Evolutionary conservation across 2,888 invertebrate species (phyloP), one percentile per base, ranked within the genome.

Genomic region (Ceriagrion tenellum): DNA sequence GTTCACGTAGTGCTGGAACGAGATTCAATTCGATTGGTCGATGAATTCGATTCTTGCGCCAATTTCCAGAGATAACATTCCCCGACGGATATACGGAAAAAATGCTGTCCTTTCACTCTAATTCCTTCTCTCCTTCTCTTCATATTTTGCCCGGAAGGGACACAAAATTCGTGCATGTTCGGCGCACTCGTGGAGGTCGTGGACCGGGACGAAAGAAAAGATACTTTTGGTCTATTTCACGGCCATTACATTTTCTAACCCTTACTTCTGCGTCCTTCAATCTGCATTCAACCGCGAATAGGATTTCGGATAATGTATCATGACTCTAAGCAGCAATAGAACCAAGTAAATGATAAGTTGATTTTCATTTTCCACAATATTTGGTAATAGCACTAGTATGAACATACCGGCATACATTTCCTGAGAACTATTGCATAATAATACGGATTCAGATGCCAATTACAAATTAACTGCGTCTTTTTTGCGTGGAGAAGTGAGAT

Each of bases 41-140:
- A 81, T 81, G 81, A 81, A 81, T 81, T 81, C 81, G 81, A 81
- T 81, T 81, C 26, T 35, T 81, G 8, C 81, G 81, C 81, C 81
- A 81, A 81, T 81, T 81, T 81, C 81, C 81, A 12, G 81, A 35
- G 16, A 35, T 81, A 81, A 81, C 30, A 81, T 81, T 35, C 47
- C 35, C 30, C 2, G 35, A 35, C 81, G 81, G 30, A 81, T 35
- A 81, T 35, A 30, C 35, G 81, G 81, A 81, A 35, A 81, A 35
- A 81, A 81, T 30, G 81, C 81, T 3, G 12, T 81, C 12, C 30
- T 35, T 30, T 16, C 81, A 6, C 16, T 23, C 69, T 18, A 23
- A 23, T n/a, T 69, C 81, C 8, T 81, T 35, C 35, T 3, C n/a
- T n/a, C n/a, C n/a, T 35, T 81, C 35, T 81, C 81, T 35, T 26